Base-by-base conservation (phyloP, 2,797 vertebrate species). In the Lithobates pipiens region DNA sequence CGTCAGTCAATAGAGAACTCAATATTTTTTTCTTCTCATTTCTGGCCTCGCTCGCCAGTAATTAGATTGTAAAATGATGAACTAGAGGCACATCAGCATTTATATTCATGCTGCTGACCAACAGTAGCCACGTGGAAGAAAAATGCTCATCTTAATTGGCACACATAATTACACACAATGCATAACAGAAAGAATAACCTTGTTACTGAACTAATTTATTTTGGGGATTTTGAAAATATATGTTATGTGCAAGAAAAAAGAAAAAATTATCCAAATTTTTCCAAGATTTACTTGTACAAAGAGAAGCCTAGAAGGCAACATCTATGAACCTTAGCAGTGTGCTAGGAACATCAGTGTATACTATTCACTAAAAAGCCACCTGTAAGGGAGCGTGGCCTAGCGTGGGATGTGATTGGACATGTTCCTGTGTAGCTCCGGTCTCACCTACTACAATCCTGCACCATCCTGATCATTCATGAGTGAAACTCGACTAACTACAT, bases 41-140 rank as follows among this genome's bases (percentile, higher is more conserved):
- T 77, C 54, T 88, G 86, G 85, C 86, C 84, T 88, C 84, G 76
- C 70, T 85, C 78, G 84, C 83, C 86, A 85, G 88, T 87, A 90
- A 92, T 90, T 88, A 88, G 86, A 84, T 86, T 88, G 90, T 89
- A 86, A 90, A 90, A 88, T 89, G 90, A 88, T 84, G 88, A 88
- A 89, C 85, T 65, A 77, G 63, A 88, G 44, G 80, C 78, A 88
- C 69, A 77, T 80, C 86, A 85, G 88, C 86, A 88, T 89, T 89
- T 90, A 84, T 87, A 87, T 74, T 85, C 88, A 90, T 86, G 75
- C 89, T 89, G 76, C 89, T 89, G 76, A 83, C 77, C 80, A 73
- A 86, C 76, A 88, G 85, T 90, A 83, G 89, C 89, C 88, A 88
- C 82, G 74, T 71, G 57, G 69, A 78, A 77, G 82, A 90, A 68